Conservation (phyloP, 2,113 vertebrate genomes). For the Mugil cephalus region DNA sequence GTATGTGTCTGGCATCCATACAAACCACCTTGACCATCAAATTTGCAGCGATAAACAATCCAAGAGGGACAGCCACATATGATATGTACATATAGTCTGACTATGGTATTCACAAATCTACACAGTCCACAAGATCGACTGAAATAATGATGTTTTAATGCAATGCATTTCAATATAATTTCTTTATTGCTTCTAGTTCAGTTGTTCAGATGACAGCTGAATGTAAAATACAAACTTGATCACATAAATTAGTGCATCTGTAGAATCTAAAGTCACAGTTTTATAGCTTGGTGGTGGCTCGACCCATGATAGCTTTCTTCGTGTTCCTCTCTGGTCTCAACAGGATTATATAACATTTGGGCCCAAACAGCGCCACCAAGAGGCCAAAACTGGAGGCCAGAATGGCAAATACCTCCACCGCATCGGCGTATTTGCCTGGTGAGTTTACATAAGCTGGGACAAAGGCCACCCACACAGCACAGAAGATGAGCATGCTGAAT, state of each 20-base stretch:
- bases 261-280: not conserved
- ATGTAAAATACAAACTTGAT: slow-evolving; percentile 12
- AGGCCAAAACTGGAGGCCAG: slow-evolving; percentile 82
- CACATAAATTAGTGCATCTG: not conserved
- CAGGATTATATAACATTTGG: slow-evolving; percentile 43
- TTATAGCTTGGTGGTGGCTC: slow-evolving; percentile 29
- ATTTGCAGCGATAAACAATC: too few relatives aligned
- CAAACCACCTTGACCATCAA: too few relatives aligned
- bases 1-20: too few relatives aligned
- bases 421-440: slow-evolving; percentile 49
- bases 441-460: slow-evolving; percentile 56
- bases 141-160: too few relatives aligned
- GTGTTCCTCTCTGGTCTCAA: slow-evolving; percentile 79
- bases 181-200: too few relatives aligned
- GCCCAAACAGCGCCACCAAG: slow-evolving; percentile 74
- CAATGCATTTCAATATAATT: too few relatives aligned
- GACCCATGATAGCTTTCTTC: slow-evolving; percentile 66
- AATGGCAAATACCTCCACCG: slow-evolving; percentile 73
- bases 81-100: too few relatives aligned
- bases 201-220: not conserved
- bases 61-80: too few relatives aligned
- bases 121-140: too few relatives aligned
- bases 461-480: slow-evolving; percentile 81
- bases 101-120: too few relatives aligned
- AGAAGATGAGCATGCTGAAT: slow-evolving; percentile 84